A percentile compares a stretch with the other conserved stretches of the same genome.
Conservation (phyloP, 2,888 invertebrate genomes). For the Petrolisthes cinctipes region DNA sequence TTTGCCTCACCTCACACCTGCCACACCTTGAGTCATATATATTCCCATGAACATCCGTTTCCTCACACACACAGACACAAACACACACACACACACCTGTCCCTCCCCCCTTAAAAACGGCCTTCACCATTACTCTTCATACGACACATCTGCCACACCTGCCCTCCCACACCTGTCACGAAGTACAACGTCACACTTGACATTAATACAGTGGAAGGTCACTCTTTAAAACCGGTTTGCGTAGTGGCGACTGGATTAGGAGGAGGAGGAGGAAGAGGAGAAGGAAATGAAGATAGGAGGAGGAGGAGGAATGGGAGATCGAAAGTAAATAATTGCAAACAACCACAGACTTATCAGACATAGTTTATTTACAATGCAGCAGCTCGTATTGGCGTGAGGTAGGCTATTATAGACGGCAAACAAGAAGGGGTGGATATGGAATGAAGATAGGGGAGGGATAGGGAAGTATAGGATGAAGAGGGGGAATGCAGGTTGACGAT, state of each 20-base stretch:
- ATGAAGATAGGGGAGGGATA: not conserved
- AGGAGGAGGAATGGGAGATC: not conserved
- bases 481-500: not conserved
- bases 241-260: not conserved
- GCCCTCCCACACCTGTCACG: not conserved
- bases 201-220: not conserved
- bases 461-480: not conserved
- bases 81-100: not conserved
- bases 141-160: too few species aligned
- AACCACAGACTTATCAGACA: too few species aligned
- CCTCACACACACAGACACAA: not conserved
- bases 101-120: too few species aligned
- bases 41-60: not conserved
- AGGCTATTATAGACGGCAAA: too few species aligned
- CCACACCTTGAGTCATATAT: not conserved
- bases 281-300: not conserved
- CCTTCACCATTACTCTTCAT: too few species aligned
- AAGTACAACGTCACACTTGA: not conserved
- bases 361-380: too few species aligned
- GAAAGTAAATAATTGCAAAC: not conserved
- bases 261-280: not conserved
- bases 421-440: too few species aligned
- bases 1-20: too few species aligned
- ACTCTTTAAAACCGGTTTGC: not conserved
- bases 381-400: too few species aligned